A percentile compares a stretch with the other conserved stretches of the same genome.
These are phyloP conservation scores for Pammene fasciana DNA, from an alignment of 2,888 invertebrate species.

Conservation along the genomic window DNA sequence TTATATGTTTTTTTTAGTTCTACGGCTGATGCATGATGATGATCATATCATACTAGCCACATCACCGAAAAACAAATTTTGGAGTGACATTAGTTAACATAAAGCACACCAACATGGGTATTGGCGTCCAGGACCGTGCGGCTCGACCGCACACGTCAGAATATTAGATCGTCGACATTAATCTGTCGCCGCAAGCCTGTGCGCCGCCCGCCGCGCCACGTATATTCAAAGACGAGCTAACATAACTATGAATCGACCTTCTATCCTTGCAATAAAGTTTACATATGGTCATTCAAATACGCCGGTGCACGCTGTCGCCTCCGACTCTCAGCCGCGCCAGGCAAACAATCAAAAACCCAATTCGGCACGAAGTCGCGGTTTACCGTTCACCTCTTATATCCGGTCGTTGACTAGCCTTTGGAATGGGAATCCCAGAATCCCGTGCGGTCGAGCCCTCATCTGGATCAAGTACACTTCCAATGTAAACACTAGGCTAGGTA, in stretches of 20 bases:
- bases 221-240: not conserved
- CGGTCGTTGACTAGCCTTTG: conserved; percentile 63
- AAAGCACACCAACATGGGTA: conserved; percentile 1
- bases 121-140: conserved; percentile 43
- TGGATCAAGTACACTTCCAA: not conserved
- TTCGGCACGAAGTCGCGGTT: conserved; percentile 67
- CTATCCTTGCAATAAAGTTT: not conserved
- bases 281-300: not conserved
- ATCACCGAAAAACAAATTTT: not conserved
- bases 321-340: conserved; percentile 42
- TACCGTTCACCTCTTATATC: conserved; percentile 67
- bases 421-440: conserved; percentile 36
- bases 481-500: not conserved
- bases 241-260: not conserved
- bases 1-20: too few species aligned
- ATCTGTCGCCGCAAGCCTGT: conserved; percentile 60
- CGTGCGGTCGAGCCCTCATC: conserved; percentile 10
- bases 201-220: conserved; percentile 42
- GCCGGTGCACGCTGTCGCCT: conserved; percentile 40
- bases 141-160: conserved; percentile 70
- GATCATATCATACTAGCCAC: not conserved
- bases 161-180: conserved; percentile 77
- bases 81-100: not conserved
- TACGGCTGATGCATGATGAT: too few species aligned
- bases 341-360: conserved; percentile 72